A percentile compares a stretch with the other conserved stretches of the same genome.
Evolutionary conservation across 37 sponge, comb jelly and placozoan genomes (phyloP).

Genomic region (Oscarella lobularis): DNA sequence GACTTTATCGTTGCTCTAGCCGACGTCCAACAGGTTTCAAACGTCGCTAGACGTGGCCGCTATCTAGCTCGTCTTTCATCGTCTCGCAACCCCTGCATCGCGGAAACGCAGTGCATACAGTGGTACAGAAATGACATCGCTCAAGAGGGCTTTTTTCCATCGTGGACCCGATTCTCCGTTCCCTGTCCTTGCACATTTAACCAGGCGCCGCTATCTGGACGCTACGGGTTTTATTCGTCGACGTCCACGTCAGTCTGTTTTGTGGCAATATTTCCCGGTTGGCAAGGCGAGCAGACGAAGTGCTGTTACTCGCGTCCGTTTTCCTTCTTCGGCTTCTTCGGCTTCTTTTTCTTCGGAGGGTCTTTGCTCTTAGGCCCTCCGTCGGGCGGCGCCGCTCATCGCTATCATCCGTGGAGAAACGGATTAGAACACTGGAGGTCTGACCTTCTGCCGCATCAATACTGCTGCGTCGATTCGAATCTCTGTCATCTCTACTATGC

Average conservation of each 20-base stretch:
- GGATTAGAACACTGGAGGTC: neutral
- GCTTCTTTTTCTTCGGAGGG: neutral
- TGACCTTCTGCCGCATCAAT: neutral
- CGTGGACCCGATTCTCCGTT: neutral
- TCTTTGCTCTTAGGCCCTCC: neutral
- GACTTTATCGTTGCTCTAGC: too few species aligned
- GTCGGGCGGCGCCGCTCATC: neutral
- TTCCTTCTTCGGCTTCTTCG: too few species aligned
- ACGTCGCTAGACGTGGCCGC: too few species aligned
- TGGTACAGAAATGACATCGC: neutral
- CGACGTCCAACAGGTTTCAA: too few species aligned
- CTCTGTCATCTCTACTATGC: neutral
- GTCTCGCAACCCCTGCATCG: neutral
- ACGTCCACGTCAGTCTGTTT: neutral
- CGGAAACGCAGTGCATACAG: neutral
- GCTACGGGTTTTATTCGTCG: neutral
- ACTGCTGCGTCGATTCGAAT: neutral
- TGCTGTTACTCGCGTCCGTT: constrained; percentile 1
- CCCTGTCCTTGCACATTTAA: neutral
- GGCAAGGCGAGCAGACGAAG: neutral
- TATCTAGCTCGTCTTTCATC: too few species aligned
- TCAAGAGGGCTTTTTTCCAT: neutral
- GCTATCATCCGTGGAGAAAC: neutral
- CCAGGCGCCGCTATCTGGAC: neutral
- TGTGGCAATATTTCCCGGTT: neutral